These are phyloP conservation scores for Spermophilus dauricus DNA, from an alignment of 2,113 vertebrate genomes.

Conservation along the genomic window DNA sequence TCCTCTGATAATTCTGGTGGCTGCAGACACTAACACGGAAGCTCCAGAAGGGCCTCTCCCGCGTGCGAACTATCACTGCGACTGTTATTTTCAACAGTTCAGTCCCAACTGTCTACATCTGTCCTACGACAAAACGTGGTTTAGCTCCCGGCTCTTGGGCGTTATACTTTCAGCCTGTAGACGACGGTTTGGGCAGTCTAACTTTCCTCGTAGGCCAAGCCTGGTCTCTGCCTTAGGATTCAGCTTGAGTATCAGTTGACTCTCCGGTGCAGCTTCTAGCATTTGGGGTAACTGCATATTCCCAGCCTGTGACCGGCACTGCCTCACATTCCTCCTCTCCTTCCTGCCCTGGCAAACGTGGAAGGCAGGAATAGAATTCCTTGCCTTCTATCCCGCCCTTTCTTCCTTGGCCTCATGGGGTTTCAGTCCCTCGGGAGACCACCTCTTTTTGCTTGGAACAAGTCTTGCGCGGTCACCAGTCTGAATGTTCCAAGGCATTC, in stretches of 20 bases:
- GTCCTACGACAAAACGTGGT: no score
- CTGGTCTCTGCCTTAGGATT: neutral
- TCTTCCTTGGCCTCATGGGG: neutral
- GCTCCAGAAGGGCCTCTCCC: no score
- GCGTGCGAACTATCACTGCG: no score
- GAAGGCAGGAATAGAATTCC: neutral
- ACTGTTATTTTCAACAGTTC: no score
- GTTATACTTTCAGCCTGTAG: neutral
- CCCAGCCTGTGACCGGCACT: no score
- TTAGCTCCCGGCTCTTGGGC: no score
- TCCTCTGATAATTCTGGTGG: no score
- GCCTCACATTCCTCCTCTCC: neutral
- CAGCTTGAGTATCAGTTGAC: neutral
- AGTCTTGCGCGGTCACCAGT: no score
- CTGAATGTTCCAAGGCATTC: neutral
- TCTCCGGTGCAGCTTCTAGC: neutral
- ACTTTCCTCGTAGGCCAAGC: neutral
- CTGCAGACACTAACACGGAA: no score
- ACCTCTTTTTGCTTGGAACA: neutral
- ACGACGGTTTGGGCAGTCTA: rapidly evolving
- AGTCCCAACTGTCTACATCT: no score
- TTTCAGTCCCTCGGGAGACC: neutral
- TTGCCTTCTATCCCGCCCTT: neutral
- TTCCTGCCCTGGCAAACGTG: neutral
- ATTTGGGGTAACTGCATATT: neutral